A percentile compares a stretch with the other conserved stretches of the same genome.
Conservation (phyloP, 2,797 vertebrate species). For the Acipenser ruthenus region DNA sequence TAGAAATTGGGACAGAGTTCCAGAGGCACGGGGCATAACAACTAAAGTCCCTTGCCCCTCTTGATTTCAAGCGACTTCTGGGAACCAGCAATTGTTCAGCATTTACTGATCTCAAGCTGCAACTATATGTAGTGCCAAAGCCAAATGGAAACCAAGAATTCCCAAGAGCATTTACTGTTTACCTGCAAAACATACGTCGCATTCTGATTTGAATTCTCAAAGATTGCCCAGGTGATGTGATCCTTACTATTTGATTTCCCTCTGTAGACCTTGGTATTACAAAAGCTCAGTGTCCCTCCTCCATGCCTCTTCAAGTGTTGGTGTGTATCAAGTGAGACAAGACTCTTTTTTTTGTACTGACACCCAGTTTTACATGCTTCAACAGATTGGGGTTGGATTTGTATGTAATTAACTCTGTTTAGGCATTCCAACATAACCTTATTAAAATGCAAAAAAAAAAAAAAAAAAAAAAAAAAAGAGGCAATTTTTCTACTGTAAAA, state of each 20-base stretch:
- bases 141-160: too few relatives aligned
- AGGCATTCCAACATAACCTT: slow-evolving; percentile 16
- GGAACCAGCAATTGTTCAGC: too few relatives aligned
- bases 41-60: too few relatives aligned
- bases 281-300: slow-evolving; percentile 21
- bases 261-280: slow-evolving; percentile 14
- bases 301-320: background rate
- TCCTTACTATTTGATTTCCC: background rate
- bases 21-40: too few relatives aligned
- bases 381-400: slow-evolving; percentile 34
- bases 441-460: slow-evolving; percentile 20
- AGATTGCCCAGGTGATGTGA: background rate
- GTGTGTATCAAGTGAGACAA: slow-evolving; percentile 34
- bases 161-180: too few relatives aligned
- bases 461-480: too few relatives aligned
- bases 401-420: slow-evolving; percentile 28
- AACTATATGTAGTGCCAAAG: too few relatives aligned
- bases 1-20: too few relatives aligned
- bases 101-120: too few relatives aligned
- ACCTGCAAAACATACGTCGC: background rate
- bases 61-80: too few relatives aligned
- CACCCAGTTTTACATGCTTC: slow-evolving; percentile 29
- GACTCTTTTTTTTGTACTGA: slow-evolving; percentile 31
- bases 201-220: background rate
- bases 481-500: too few relatives aligned